Evolutionary conservation across 2,888 invertebrate genomes (phyloP).

Genomic region (Brachypalpus laphriformis): DNA sequence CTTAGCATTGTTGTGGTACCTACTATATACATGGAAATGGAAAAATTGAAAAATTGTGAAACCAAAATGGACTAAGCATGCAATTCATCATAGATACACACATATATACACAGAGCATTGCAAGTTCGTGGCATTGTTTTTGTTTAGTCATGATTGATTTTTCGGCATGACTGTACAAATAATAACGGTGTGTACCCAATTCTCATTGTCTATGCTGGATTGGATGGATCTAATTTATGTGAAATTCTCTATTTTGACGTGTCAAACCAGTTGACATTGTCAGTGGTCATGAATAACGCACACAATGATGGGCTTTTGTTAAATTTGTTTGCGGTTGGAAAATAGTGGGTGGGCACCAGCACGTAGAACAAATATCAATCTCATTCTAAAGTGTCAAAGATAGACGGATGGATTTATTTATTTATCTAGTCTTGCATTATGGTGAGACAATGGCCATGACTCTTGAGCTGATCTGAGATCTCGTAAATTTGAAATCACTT

Average conservation of each 20-base stretch:
- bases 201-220: background rate
- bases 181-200: background rate
- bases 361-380: background rate
- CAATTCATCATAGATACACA: slow-evolving; percentile 35
- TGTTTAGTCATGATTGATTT: slow-evolving; percentile 52
- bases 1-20: slow-evolving; percentile 28
- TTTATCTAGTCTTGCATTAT: no score
- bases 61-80: slow-evolving; percentile 54
- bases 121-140: slow-evolving; percentile 48
- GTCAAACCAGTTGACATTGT: slow-evolving; percentile 18
- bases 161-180: slow-evolving; percentile 10
- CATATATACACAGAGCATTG: background rate
- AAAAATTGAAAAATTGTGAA: slow-evolving; percentile 71
- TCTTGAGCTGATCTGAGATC: slow-evolving; percentile 2
- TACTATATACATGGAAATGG: slow-evolving; percentile 34
- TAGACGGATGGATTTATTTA: background rate
- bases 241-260: slow-evolving; percentile 34
- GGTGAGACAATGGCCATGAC: slow-evolving; percentile 20
- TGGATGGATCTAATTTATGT: slow-evolving; percentile 10
- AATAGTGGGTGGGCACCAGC: background rate
- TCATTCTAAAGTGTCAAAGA: background rate
- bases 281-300: slow-evolving; percentile 2
- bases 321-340: background rate
- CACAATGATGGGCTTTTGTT: background rate
- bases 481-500: slow-evolving; percentile 27